Base-by-base conservation (phyloP, 2,113 vertebrate genomes). In the Malurus cyaneus region DNA sequence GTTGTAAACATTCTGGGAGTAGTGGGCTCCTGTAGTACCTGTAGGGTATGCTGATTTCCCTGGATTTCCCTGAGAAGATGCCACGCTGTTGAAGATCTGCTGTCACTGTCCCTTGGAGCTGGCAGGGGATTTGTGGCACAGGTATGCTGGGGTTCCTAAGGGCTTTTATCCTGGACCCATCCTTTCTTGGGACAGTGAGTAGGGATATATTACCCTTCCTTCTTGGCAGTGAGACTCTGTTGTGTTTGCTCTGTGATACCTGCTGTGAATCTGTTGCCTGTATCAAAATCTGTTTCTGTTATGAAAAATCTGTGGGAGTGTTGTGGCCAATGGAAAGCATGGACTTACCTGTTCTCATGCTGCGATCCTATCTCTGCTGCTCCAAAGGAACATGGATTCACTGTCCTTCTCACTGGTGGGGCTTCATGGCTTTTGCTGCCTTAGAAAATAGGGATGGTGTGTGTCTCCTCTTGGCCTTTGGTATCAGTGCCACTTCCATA, bases 61-160 rank as follows among this genome's bases (percentile, higher is more conserved):
- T 52, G 65, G 32, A 31, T 71, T 71, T 70, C 26, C 50, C 21
- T 59, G 67, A 46, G 41, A 59, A 66, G 59, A 6, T 23, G 54
- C 7, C 31, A 86, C 57, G 32, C 39, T 49, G 31, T 31, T 74
- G 79, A 32, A 67, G 67, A 70, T 21, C 65, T 86, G 49, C 71
- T 8, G 1, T 53, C 14, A 18, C 26, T 73, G 34, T 61, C 65
- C 31, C 57, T 12, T 31, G 50, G 46, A 77, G 32, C 59, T 62
- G 59, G 41, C 6, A 3, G 34, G 44, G 61, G 46, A 24, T 34
- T 62, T 3, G 14, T 47, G 36, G 20, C 82, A 74, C 23, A 26
- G 29, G 13, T 36, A 8, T 3, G 0, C 24, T 32, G 2, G 25
- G 17, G 8, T 34, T 83, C 54, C 53, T 77, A 9, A 19, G 0